These are phyloP conservation scores for Manis javanica DNA, from an alignment of 2,797 vertebrate species.

Conservation along the genomic window DNA sequence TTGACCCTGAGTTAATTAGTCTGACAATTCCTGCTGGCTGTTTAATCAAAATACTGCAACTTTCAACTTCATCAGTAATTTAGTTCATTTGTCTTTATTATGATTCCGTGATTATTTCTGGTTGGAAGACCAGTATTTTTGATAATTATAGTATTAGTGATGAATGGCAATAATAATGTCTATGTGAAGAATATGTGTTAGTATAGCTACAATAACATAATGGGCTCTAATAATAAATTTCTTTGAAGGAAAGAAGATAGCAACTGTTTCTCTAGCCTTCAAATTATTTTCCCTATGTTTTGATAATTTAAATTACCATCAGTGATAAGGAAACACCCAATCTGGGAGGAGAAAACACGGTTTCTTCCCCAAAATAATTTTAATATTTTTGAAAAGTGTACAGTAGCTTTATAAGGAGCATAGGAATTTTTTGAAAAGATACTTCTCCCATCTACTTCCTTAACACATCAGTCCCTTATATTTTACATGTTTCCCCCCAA, in stretches of 20 bases:
- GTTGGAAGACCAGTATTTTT: slow-evolving; percentile 84
- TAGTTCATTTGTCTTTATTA: slow-evolving; percentile 88
- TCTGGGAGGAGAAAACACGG: slow-evolving; percentile 16
- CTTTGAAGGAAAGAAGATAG: slow-evolving; percentile 69
- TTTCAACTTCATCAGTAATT: slow-evolving; percentile 86
- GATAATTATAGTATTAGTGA: slow-evolving; percentile 84
- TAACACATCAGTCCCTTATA: slow-evolving; percentile 64
- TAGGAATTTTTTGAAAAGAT: slow-evolving; percentile 13
- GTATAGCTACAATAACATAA: slow-evolving; percentile 77
- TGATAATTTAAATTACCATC: slow-evolving; percentile 19
- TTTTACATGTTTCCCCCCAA: slow-evolving; percentile 37
- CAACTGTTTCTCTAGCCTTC: slow-evolving; percentile 41
- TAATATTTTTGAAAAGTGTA: slow-evolving; percentile 58
- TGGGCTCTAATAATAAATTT: slow-evolving; percentile 80
- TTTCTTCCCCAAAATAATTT: slow-evolving; percentile 15
- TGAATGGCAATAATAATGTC: slow-evolving; percentile 81
- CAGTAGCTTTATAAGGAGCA: slow-evolving; percentile 34
- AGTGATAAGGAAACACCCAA: not conserved
- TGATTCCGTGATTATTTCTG: slow-evolving; percentile 79
- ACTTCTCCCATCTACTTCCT: slow-evolving; percentile 46
- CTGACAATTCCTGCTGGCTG: slow-evolving; percentile 83
- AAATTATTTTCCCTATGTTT: slow-evolving; percentile 11
- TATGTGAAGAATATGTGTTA: slow-evolving; percentile 79
- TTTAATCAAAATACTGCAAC: slow-evolving; percentile 85
- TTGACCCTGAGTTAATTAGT: slow-evolving; percentile 83